Base-by-base conservation (phyloP, 2,888 invertebrate species). In the Lycia hirtaria region DNA sequence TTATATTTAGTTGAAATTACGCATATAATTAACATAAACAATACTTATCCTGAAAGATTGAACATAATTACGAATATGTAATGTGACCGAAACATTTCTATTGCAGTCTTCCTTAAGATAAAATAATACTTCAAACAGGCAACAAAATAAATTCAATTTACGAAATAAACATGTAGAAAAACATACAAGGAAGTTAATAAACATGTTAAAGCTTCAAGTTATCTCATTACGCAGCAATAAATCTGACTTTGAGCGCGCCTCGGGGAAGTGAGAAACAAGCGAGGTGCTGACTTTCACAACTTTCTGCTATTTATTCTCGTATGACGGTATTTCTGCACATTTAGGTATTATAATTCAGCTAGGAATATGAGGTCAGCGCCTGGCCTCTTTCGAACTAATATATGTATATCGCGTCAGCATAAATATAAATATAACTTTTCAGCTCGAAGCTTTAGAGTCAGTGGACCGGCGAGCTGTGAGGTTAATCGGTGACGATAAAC, bases 121-220 rank as follows among this genome's bases (percentile, higher is more conserved):
- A 32, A 32, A 32, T 9, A 28, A 28, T 19, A 14, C 22, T 33
- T 35, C 14, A 17, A 35, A 48, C 37, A 48, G 24, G 17, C 28
- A 37, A 48, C 5, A 3, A 30, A 14, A 22, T 41, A 19, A 24
- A n/a, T n/a, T 28, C 15, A 51, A 51, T 33, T 43, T n/a, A 28
- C 28, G 15, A 35, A 43, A 52, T 40, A 44, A 17, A 41, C 20
- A n/a, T 2, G 28, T 44, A n/a, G 10, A 20, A 53, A 45, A 45
- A 0, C 26, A 17, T 43, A 4, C 24, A 4, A 9, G 20, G 40
- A 28, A 69, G 60, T 66, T 67, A 65, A 69, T 65, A 66, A 67
- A 63, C 47, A 64, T 65, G 62, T 68, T 67, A 67, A 68, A 62
- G 44, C 47, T 44, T 43, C 49, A 71, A 66, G 64, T 71, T 67